Percentiles rank a stretch among this genome's conserved stretches.
phyloP scores from a whole-genome alignment of 2,888 invertebrate species.

The Sepioteuthis lessoniana region DNA sequence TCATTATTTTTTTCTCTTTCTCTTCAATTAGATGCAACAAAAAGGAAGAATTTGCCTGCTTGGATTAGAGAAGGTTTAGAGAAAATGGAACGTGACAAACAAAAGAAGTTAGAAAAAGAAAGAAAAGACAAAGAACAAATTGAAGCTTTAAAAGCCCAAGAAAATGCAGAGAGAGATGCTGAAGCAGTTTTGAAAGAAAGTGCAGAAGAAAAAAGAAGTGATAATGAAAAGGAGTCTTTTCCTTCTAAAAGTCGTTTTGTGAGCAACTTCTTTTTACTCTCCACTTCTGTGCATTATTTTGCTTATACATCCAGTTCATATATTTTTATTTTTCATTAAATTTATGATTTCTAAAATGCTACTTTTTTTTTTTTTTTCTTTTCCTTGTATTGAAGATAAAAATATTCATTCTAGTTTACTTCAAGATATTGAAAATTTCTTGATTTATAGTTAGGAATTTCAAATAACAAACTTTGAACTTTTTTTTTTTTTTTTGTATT shows the following conservation, averaged over 20 bases:
- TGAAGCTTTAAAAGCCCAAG: constrained; percentile 80
- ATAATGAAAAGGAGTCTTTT: constrained; percentile 55
- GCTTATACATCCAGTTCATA: too few species aligned
- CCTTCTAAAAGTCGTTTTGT: constrained; percentile 80
- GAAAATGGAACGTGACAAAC: constrained; percentile 87
- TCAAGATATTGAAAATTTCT: too few species aligned
- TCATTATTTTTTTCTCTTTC: neutral
- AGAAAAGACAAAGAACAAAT: constrained; percentile 77
- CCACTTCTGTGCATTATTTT: too few species aligned
- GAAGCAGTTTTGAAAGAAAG: constrained; percentile 75
- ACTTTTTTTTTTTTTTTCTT: neutral
- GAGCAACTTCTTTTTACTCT: constrained; percentile 64
- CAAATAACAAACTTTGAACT: too few species aligned
- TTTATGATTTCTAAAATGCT: neutral
- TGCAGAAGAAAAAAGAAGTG: constrained; percentile 74
- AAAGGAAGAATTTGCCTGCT: constrained; percentile 90
- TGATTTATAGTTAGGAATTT: too few species aligned
- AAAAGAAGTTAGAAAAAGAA: constrained; percentile 81
- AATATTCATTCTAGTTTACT: too few species aligned
- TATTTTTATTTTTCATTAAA: neutral
- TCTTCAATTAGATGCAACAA: constrained; percentile 68
- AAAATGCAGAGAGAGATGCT: constrained; percentile 77
- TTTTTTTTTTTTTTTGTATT: too few species aligned
- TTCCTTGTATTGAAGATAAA: neutral
- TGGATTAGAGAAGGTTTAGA: constrained; percentile 98